Evolutionary conservation across 2,113 vertebrate species (phyloP).

Genomic region (Cryptoleucopteryx plumbea): DNA sequence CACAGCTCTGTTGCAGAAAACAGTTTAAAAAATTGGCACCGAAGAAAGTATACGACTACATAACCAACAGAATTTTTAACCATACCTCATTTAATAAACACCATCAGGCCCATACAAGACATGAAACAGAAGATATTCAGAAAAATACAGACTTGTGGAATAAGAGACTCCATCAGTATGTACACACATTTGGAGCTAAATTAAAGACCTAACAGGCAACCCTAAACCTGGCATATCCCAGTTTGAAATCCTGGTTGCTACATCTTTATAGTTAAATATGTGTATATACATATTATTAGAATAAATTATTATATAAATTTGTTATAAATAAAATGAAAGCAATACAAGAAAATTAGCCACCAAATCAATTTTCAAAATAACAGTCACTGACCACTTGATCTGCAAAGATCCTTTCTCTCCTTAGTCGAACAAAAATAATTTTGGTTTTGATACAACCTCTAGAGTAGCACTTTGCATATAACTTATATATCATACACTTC

Average conservation of each 20-base stretch:
- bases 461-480: not conserved
- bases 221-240: not conserved
- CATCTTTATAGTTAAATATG: not conserved
- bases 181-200: not conserved
- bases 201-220: not conserved
- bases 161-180: not conserved
- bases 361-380: not conserved
- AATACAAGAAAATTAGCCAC: not conserved
- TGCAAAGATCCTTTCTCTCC: not conserved
- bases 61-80: not conserved
- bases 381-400: not conserved
- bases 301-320: not conserved
- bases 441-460: not conserved
- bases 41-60: not conserved
- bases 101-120: not conserved
- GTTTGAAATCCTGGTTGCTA: not conserved
- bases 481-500: not conserved
- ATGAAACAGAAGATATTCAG: not conserved
- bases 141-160: not conserved
- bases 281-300: not conserved
- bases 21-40: not conserved
- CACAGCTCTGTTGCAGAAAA: not conserved
- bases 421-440: not conserved
- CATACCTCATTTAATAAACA: not conserved
- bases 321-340: not conserved